These are phyloP conservation scores for Calameuta pallipes DNA, from an alignment of 2,888 invertebrate genomes.

Conservation along the genomic window DNA sequence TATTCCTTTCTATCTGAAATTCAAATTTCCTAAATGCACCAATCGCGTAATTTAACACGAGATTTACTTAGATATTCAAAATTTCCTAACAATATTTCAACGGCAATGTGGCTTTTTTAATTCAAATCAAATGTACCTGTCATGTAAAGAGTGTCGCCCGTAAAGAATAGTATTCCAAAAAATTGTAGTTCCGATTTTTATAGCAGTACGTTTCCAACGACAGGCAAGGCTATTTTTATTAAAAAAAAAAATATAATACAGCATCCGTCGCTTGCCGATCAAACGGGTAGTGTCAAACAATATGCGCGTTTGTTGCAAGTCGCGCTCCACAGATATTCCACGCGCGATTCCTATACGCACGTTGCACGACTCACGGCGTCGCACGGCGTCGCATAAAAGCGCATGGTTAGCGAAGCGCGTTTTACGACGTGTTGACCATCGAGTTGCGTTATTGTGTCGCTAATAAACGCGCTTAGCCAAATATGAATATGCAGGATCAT, in stretches of 20 bases:
- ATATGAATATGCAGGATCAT: conserved; percentile 54
- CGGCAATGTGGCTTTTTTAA: not conserved
- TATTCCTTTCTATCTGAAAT: not conserved
- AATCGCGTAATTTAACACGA: not conserved
- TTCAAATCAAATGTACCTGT: not conserved
- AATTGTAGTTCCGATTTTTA: not conserved
- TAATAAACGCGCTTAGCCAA: conserved; percentile 60
- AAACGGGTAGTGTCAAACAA: not conserved
- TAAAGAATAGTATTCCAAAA: not conserved
- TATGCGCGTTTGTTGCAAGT: not conserved
- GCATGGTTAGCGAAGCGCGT: conserved; percentile 45
- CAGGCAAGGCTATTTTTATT: not conserved
- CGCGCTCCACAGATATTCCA: no score
- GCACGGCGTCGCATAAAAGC: conserved; percentile 17
- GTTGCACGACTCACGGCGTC: not conserved
- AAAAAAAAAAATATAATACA: not conserved
- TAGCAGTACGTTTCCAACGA: not conserved
- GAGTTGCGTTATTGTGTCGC: conserved; percentile 52
- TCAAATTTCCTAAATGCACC: not conserved
- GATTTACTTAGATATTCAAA: not conserved
- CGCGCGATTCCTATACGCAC: not conserved
- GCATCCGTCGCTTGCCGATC: not conserved
- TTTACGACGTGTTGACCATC: conserved; percentile 60
- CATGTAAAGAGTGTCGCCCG: no score
- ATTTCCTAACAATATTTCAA: no score